These are phyloP conservation scores for Trachelus tabidus DNA, from an alignment of 2,888 invertebrate species.

Conservation along the genomic window DNA sequence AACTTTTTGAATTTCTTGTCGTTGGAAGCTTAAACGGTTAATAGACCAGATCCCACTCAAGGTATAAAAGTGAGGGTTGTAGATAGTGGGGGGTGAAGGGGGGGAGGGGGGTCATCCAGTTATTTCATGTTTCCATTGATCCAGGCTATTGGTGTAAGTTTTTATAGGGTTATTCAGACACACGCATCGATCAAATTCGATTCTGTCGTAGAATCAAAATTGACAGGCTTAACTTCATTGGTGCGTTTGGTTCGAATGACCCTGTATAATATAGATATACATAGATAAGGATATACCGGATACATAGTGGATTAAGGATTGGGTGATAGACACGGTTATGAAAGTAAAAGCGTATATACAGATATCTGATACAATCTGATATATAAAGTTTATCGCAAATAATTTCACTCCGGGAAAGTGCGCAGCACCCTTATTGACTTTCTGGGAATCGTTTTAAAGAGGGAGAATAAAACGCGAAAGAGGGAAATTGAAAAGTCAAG, in stretches of 20 bases:
- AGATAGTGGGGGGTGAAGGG: not conserved
- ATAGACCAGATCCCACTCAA: not conserved
- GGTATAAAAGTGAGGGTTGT: slow-evolving; percentile 1
- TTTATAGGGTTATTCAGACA: not conserved
- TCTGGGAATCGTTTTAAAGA: slow-evolving; percentile 27
- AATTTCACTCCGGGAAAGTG: slow-evolving; percentile 21
- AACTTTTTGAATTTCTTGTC: slow-evolving; percentile 1
- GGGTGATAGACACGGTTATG: not conserved
- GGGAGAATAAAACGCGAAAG: slow-evolving; percentile 22
- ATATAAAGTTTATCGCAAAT: slow-evolving; percentile 17
- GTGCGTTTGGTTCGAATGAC: not conserved
- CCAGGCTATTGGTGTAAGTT: not conserved
- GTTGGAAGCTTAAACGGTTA: slow-evolving; percentile 8
- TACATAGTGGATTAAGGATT: not conserved
- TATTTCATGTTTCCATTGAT: slow-evolving; percentile 12
- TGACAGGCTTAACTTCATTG: not conserved
- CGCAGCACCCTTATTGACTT: slow-evolving; percentile 27
- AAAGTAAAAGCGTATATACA: not conserved
- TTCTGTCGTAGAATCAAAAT: not conserved
- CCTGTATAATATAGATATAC: not conserved
- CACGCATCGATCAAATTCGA: not conserved
- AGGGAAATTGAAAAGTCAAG: slow-evolving; percentile 54
- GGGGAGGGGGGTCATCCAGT: not conserved
- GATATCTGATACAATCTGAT: not conserved
- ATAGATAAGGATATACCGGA: not conserved